These are phyloP conservation scores for Patagioenas fasciata DNA, from an alignment of 2,113 vertebrate species.

Conservation along the genomic window DNA sequence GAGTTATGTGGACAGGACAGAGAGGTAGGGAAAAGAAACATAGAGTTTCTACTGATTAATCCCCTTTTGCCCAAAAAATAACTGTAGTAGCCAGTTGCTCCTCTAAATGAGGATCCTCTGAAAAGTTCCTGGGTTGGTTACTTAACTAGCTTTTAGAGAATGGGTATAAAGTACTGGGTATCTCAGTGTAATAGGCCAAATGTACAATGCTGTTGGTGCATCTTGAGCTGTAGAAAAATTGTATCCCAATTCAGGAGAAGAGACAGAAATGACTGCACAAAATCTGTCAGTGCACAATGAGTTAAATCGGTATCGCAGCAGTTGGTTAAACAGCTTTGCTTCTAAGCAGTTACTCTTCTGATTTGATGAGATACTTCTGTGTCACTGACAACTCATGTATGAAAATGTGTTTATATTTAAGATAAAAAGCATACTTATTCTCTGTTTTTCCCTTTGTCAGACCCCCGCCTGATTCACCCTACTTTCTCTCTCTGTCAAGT, in stretches of 20 bases:
- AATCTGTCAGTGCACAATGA: not conserved
- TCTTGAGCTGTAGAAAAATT: not conserved
- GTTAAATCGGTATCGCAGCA: not conserved
- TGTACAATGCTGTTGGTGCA: not conserved
- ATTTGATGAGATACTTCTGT: not conserved
- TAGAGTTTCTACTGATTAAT: not conserved
- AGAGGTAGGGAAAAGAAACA: conserved; percentile 19
- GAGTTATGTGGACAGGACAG: conserved; percentile 57
- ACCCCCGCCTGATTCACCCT: conserved; percentile 65
- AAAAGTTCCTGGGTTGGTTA: not conserved
- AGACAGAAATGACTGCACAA: not conserved
- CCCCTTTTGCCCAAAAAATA: not conserved
- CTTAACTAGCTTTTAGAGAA: not conserved
- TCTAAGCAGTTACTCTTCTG: conserved; percentile 1
- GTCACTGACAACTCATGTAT: not conserved
- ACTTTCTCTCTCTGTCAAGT: conserved; percentile 60
- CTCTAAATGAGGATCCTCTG: not conserved
- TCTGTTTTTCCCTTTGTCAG: conserved; percentile 57
- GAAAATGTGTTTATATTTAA: not conserved
- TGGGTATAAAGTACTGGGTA: not conserved
- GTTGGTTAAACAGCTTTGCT: conserved; percentile 26
- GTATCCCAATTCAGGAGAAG: not conserved
- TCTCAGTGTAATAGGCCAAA: not conserved
- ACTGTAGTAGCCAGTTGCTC: not conserved
- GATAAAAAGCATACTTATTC: not conserved